phyloP scores from a whole-genome alignment of 2,797 vertebrate genomes.

The Darevskia nairensis region DNA sequence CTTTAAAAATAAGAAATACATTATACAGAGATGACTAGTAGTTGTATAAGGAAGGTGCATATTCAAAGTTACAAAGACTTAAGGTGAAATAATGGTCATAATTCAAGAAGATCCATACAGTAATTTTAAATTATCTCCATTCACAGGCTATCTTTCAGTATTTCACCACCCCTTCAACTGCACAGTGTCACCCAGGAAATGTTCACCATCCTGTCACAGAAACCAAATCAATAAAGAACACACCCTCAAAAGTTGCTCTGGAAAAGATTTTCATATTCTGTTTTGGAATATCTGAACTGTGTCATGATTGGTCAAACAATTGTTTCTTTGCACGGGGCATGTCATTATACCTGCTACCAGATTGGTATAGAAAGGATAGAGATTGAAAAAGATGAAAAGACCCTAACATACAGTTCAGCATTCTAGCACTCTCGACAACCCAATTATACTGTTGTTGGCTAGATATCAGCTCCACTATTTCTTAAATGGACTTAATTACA shows the following conservation, averaged over 20 bases:
- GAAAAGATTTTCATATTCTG: background rate
- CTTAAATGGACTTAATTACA: conserved; percentile 60
- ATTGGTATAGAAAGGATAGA: background rate
- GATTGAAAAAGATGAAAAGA: background rate
- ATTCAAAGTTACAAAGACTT: background rate
- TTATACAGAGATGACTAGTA: background rate
- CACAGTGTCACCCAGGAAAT: background rate
- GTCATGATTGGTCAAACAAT: no score
- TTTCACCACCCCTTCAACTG: background rate
- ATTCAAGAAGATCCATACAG: background rate
- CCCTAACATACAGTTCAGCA: background rate
- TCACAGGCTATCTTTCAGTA: background rate
- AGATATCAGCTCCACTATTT: conserved; percentile 24
- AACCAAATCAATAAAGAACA: background rate
- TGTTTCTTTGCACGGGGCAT: background rate
- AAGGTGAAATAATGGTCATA: background rate
- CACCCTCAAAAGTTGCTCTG: background rate
- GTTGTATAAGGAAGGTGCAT: background rate
- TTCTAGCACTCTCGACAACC: background rate
- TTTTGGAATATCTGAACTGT: background rate
- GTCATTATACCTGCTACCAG: background rate
- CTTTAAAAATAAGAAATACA: background rate
- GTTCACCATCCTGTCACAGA: background rate
- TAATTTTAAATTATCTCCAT: no score
- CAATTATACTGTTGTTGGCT: conserved; percentile 19